These are phyloP conservation scores for Enteromius anoplus DNA, from an alignment of 2,797 vertebrate species.

Conservation along the genomic window DNA sequence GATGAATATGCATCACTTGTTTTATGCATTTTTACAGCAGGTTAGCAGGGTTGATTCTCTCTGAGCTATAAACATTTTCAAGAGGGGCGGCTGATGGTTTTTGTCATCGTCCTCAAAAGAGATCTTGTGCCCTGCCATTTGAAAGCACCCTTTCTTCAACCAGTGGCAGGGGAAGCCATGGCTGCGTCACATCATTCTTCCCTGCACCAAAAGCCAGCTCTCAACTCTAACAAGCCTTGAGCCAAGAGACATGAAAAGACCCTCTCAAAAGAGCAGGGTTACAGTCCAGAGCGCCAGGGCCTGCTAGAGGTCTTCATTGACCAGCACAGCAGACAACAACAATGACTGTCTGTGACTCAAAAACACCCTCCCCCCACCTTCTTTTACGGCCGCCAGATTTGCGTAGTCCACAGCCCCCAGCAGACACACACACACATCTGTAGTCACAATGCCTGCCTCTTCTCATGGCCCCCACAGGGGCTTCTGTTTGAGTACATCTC, in stretches of 20 bases:
- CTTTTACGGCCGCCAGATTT: slow-evolving; percentile 34
- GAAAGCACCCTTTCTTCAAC: slow-evolving; percentile 53
- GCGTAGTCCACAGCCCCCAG: slow-evolving; percentile 35
- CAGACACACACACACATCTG: slow-evolving; percentile 26
- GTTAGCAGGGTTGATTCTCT: background rate
- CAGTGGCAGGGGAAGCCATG: slow-evolving; percentile 14
- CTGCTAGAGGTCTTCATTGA: slow-evolving; percentile 55
- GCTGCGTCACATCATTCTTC: slow-evolving; percentile 49
- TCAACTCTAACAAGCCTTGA: slow-evolving; percentile 33
- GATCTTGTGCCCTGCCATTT: slow-evolving; percentile 42
- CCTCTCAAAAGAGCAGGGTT: slow-evolving; percentile 54
- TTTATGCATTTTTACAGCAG: too few relatives aligned
- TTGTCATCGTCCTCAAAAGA: slow-evolving; percentile 38
- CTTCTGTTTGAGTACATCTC: slow-evolving; percentile 25
- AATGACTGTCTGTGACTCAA: slow-evolving; percentile 56
- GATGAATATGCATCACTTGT: too few relatives aligned
- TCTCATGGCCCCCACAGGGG: slow-evolving; percentile 22
- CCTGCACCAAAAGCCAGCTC: slow-evolving; percentile 33
- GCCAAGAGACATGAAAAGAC: slow-evolving; percentile 49
- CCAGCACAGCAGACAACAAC: slow-evolving; percentile 54
- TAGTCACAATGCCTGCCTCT: slow-evolving; percentile 41
- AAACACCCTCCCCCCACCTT: slow-evolving; percentile 41
- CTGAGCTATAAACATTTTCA: slow-evolving; percentile 47
- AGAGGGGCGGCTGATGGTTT: slow-evolving; percentile 4
- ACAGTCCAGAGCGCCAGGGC: slow-evolving; percentile 48